Conservation (phyloP, 2,113 vertebrate genomes). For the Crocuta crocuta region DNA sequence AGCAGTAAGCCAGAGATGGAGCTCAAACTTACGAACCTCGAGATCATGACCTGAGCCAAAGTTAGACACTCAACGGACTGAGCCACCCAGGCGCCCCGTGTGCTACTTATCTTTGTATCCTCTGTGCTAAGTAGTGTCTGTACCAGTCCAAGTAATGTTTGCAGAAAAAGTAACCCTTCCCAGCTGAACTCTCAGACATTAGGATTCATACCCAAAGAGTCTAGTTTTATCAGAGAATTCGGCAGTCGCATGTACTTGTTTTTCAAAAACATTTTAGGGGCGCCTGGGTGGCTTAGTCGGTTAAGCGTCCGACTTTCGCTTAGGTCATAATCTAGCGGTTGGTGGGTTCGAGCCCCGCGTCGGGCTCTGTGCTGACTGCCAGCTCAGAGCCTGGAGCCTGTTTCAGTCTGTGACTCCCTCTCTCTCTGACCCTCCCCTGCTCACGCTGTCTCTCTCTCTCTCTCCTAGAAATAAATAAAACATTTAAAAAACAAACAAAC, state of each 20-base stretch:
- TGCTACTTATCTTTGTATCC: background rate
- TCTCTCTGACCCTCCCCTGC: background rate
- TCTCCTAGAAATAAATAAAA: no score
- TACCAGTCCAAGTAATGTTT: background rate
- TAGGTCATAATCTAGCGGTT: background rate
- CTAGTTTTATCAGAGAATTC: conserved; percentile 2
- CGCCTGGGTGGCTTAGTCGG: background rate
- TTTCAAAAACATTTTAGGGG: background rate
- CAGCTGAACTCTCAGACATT: background rate
- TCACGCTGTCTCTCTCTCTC: no score
- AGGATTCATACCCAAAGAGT: background rate
- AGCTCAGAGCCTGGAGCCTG: background rate
- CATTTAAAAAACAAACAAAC: no score
- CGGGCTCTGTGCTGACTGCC: background rate
- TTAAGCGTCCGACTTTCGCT: background rate
- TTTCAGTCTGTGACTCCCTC: background rate
- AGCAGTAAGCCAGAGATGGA: no score
- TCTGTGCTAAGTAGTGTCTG: background rate
- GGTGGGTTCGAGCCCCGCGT: accelerated
- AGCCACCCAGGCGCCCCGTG: no score
- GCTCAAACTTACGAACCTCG: no score
- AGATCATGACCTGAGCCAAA: no score
- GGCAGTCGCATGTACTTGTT: background rate
- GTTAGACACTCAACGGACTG: no score
- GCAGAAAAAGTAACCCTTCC: conserved; percentile 24